phyloP scores from a whole-genome alignment of 2,888 invertebrate genomes.

The Caradrina kadenii region DNA sequence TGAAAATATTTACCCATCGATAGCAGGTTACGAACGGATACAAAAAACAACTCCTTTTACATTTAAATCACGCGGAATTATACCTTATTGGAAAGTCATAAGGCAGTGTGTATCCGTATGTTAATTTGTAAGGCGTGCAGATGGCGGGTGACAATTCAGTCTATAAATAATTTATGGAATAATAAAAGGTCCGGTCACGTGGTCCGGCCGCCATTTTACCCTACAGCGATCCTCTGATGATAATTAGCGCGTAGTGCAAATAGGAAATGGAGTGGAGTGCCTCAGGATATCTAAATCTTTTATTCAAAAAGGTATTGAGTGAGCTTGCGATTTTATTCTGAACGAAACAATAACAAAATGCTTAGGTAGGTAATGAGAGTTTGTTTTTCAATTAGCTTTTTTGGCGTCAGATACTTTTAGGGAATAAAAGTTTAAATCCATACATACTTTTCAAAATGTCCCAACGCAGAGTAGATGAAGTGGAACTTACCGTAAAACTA shows the following conservation, averaged over 20 bases:
- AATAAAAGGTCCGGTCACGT: slow-evolving; percentile 73
- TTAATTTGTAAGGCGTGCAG: slow-evolving; percentile 61
- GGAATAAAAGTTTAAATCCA: too few relatives aligned
- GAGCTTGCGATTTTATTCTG: not conserved
- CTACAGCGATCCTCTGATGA: slow-evolving; percentile 68
- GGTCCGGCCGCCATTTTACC: slow-evolving; percentile 67
- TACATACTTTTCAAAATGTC: too few relatives aligned
- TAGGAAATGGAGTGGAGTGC: slow-evolving; percentile 55
- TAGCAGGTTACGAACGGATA: slow-evolving; percentile 45
- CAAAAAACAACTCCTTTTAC: slow-evolving; percentile 23
- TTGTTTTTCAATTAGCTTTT: too few relatives aligned
- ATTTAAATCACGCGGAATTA: slow-evolving; percentile 17
- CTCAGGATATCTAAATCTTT: slow-evolving; percentile 18
- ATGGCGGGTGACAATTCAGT: slow-evolving; percentile 70
- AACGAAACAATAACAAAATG: not conserved
- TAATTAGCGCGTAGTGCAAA: slow-evolving; percentile 66
- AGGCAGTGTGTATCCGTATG: slow-evolving; percentile 17
- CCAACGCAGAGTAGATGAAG: too few relatives aligned
- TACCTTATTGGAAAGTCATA: slow-evolving; percentile 36
- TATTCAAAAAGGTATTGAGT: slow-evolving; percentile 13
- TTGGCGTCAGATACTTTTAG: too few relatives aligned
- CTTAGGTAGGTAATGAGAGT: too few relatives aligned
- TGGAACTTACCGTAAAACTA: too few relatives aligned
- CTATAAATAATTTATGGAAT: slow-evolving; percentile 75
- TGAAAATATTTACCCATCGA: slow-evolving; percentile 61